These are phyloP conservation scores for Acrocephalus kingi DNA, from an alignment of 2,113 vertebrate genomes.

Conservation along the genomic window DNA sequence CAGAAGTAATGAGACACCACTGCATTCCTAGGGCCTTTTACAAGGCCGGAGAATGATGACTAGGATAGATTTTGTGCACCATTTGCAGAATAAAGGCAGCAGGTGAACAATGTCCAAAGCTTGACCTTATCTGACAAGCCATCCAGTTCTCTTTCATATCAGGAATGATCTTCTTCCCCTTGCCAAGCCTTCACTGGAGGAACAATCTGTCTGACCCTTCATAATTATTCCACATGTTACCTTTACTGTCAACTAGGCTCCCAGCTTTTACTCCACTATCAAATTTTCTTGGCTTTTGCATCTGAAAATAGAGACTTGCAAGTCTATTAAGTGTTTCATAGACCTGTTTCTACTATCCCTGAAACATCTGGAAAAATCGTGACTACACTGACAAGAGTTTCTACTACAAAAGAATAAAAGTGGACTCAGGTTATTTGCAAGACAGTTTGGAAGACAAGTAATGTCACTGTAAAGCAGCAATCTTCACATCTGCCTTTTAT, in stretches of 20 bases:
- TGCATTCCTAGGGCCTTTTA: not conserved
- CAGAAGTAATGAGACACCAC: not conserved
- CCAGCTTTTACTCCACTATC: not conserved
- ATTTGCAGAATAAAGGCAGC: not conserved
- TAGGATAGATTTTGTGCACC: not conserved
- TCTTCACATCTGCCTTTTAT: not conserved
- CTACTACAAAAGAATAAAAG: not conserved
- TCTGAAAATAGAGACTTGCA: not conserved
- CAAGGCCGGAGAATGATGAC: not conserved
- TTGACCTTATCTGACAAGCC: not conserved
- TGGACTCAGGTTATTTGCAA: not conserved
- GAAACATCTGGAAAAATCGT: not conserved
- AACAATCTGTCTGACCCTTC: constrained; percentile 1
- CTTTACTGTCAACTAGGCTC: not conserved
- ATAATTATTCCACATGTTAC: not conserved
- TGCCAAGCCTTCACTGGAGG: not conserved
- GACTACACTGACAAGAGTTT: not conserved
- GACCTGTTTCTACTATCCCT: not conserved
- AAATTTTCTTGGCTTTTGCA: not conserved
- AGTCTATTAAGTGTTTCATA: not conserved
- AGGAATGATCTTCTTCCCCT: not conserved
- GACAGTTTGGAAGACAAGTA: not conserved
- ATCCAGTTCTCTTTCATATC: not conserved
- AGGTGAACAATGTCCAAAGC: not conserved
- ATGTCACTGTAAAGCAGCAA: not conserved